phyloP scores from a whole-genome alignment of 35 echinoderm and acorn worm species.

The Apostichopus japonicus region DNA sequence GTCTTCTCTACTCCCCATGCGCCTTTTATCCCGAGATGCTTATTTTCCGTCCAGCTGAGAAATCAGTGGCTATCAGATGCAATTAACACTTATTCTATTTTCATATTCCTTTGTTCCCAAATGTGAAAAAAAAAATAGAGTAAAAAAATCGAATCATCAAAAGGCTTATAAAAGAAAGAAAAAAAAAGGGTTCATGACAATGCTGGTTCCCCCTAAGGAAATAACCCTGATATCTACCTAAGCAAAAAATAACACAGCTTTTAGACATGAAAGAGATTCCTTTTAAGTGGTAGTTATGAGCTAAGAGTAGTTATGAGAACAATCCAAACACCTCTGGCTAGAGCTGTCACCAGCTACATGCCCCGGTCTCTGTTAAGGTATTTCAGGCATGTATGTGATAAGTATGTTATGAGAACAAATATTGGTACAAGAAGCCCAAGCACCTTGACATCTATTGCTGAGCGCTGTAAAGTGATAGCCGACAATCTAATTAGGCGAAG shows the following conservation, averaged over 20 bases:
- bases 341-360: constrained; percentile 26
- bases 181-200: constrained; percentile 11
- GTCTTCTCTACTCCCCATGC: no score
- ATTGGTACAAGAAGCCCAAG: constrained; percentile 30
- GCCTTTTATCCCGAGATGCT: no score
- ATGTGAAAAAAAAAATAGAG: not conserved
- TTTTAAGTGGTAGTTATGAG: constrained; percentile 25
- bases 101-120: constrained; percentile 25
- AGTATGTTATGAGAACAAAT: constrained; percentile 55
- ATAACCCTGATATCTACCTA: constrained; percentile 16
- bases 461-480: constrained; percentile 17
- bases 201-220: constrained; percentile 13
- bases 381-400: constrained; percentile 43
- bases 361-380: not conserved
- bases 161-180: not conserved
- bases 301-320: constrained; percentile 20
- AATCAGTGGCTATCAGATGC: constrained; percentile 8
- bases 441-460: constrained; percentile 9
- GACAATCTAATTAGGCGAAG: constrained; percentile 46
- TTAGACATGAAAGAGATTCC: not conserved
- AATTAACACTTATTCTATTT: constrained; percentile 38
- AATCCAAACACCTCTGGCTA: constrained; percentile 43
- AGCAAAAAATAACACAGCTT: constrained; percentile 19
- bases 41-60: constrained; percentile 2
- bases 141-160: not conserved